Evolutionary conservation across 2,113 vertebrate genomes (phyloP).

Genomic region (Perca fluviatilis): DNA sequence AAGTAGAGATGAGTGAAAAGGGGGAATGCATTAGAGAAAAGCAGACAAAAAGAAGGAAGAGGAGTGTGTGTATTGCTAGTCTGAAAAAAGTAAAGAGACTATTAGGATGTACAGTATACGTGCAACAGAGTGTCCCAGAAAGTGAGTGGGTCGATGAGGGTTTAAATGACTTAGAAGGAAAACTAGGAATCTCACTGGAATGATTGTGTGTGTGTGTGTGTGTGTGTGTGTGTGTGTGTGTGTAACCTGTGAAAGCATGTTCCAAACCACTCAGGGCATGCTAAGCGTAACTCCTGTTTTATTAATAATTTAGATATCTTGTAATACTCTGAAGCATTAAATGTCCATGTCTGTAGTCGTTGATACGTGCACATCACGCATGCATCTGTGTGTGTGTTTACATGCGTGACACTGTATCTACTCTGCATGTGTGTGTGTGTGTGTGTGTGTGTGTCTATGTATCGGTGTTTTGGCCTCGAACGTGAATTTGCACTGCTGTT

Average conservation of each 20-base stretch:
- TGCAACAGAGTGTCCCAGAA: conserved; percentile 39
- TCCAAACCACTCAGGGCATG: conserved; percentile 53
- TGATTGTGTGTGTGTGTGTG: conserved; percentile 4
- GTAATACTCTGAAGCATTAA: conserved; percentile 43
- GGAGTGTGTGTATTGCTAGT: not conserved
- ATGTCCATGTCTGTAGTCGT: conserved; percentile 4
- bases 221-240: conserved; percentile 2
- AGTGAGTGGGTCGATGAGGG: conserved; percentile 42
- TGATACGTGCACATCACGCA: not conserved
- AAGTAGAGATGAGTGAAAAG: conserved; percentile 22
- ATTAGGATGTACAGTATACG: conserved; percentile 14
- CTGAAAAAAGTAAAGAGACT: conserved; percentile 30
- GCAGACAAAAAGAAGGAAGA: not conserved
- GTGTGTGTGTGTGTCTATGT: conserved; percentile 20
- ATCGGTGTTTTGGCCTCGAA: conserved; percentile 41
- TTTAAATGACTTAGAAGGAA: conserved; percentile 57
- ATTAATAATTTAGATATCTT: conserved; percentile 58
- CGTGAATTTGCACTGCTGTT: conserved; percentile 40
- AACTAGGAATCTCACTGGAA: conserved; percentile 37
- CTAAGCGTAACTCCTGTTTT: conserved; percentile 26
- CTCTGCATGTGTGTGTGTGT: conserved; percentile 19
- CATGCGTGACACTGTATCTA: not conserved
- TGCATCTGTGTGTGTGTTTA: conserved; percentile 11
- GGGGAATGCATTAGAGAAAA: conserved; percentile 5
- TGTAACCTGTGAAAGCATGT: conserved; percentile 32